Evolutionary conservation across 1,140 invertebrate species (phyloP).

Genomic region (Condylostylus longicornis): DNA sequence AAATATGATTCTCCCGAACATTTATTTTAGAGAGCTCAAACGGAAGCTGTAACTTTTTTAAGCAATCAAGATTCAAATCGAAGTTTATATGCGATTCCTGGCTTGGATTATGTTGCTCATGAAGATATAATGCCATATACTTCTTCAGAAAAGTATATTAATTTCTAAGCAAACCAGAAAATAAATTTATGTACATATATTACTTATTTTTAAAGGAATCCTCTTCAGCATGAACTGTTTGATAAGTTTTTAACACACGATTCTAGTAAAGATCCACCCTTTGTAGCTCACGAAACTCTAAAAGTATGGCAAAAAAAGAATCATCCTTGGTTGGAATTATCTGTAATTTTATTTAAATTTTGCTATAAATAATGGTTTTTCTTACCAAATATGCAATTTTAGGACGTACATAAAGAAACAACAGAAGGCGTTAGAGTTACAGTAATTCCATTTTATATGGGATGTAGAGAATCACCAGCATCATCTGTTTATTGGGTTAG

Average conservation of each 20-base stretch:
- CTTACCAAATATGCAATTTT: no score
- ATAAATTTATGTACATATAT: no score
- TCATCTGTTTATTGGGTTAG: conserved; percentile 83
- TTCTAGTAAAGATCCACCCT: conserved; percentile 64
- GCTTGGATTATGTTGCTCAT: conserved; percentile 91
- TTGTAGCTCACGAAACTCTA: conserved; percentile 76
- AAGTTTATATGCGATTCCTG: conserved; percentile 86
- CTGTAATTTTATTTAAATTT: no score
- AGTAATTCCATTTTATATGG: conserved; percentile 86
- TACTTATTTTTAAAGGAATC: no score
- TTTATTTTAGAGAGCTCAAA: conserved; percentile 68
- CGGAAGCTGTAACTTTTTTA: conserved; percentile 93
- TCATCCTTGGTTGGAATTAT: conserved; percentile 90
- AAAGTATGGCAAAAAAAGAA: conserved; percentile 94
- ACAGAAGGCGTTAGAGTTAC: conserved; percentile 91
- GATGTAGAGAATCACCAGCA: conserved; percentile 70
- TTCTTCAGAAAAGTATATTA: conserved; percentile 52
- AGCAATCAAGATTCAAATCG: conserved; percentile 89
- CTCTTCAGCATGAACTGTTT: conserved; percentile 87
- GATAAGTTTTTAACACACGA: conserved; percentile 83
- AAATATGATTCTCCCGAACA: neutral
- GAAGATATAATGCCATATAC: conserved; percentile 84
- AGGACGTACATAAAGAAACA: conserved; percentile 96
- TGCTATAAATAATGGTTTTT: no score
- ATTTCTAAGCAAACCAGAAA: no score